A percentile compares a stretch with the other conserved stretches of the same genome.
Conservation (phyloP, 2,888 invertebrate genomes). For the Amphipoea lucens region DNA sequence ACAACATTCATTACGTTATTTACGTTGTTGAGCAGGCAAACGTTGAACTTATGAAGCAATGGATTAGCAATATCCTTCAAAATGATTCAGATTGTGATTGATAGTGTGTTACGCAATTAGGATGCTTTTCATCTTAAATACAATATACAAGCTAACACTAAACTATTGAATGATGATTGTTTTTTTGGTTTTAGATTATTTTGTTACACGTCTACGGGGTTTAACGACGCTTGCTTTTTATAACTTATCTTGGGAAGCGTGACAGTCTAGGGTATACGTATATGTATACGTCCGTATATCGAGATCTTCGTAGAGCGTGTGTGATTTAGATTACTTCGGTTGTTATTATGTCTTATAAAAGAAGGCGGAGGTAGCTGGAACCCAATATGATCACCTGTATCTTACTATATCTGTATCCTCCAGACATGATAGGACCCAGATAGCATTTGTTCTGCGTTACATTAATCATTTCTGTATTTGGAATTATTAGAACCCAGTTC, state of each 20-base stretch:
- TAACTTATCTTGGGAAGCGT: too few species aligned
- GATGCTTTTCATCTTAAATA: neutral
- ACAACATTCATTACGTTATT: neutral
- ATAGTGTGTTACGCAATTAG: too few species aligned
- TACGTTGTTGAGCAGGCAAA: neutral
- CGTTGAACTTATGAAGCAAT: neutral
- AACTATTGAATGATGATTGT: neutral
- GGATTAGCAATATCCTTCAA: neutral
- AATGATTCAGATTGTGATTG: too few species aligned
- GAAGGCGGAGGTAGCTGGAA: neutral
- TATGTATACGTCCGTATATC: conserved; percentile 2
- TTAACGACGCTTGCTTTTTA: neutral
- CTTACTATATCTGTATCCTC: neutral
- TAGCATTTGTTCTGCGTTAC: neutral
- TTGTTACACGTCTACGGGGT: neutral
- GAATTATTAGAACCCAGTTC: neutral
- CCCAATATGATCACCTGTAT: neutral
- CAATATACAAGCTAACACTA: neutral
- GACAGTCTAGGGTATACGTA: neutral
- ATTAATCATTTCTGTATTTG: neutral
- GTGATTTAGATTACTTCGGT: neutral
- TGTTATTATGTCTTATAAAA: neutral
- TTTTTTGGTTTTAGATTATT: neutral
- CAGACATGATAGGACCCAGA: neutral
- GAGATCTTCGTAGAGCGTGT: neutral